Evolutionary conservation across 2,113 vertebrate genomes (phyloP).

Genomic region (Malurus elegans): DNA sequence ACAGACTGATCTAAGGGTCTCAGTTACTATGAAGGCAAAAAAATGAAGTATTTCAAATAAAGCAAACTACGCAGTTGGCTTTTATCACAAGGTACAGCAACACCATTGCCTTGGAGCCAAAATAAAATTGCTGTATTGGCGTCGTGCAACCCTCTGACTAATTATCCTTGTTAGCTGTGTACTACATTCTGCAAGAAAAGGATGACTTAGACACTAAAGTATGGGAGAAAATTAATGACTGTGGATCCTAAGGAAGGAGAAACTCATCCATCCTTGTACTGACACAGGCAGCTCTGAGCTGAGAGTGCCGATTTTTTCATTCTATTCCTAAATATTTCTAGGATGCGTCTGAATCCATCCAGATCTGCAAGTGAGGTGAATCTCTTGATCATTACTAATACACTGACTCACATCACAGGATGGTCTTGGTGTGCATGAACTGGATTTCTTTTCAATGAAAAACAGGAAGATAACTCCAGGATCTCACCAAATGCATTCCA

Average conservation of each 20-base stretch:
- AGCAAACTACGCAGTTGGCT: neutral
- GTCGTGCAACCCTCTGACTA: neutral
- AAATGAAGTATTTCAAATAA: neutral
- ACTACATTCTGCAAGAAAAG: neutral
- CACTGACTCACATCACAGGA: neutral
- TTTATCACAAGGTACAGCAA: neutral
- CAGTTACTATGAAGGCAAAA: neutral
- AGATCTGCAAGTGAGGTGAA: neutral
- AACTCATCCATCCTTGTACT: neutral
- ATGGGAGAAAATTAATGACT: neutral
- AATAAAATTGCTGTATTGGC: neutral
- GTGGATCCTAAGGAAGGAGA: neutral
- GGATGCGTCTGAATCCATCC: neutral
- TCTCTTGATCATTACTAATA: neutral
- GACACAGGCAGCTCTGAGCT: neutral
- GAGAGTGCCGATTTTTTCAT: accelerated
- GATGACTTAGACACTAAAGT: neutral
- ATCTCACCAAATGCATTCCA: neutral
- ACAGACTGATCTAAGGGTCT: neutral
- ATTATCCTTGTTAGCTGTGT: neutral
- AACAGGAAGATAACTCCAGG: neutral
- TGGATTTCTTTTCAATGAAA: neutral
- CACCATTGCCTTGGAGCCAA: neutral
- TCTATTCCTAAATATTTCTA: neutral
- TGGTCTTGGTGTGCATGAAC: neutral